phyloP scores from a whole-genome alignment of 2,797 vertebrate genomes.

The Rhynchonycteris naso region DNA sequence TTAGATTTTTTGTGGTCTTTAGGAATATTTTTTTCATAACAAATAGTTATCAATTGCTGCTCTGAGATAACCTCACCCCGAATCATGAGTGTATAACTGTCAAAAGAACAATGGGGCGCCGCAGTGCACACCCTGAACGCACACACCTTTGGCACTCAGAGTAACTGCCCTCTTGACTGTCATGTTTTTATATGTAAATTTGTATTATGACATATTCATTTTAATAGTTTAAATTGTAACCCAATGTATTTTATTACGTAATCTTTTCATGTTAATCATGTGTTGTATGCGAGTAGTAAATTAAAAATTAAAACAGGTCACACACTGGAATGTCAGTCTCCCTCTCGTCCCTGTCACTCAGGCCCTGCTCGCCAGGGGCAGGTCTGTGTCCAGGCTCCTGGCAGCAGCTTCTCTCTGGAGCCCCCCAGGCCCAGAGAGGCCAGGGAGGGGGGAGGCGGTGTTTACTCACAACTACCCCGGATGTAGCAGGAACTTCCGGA shows the following conservation, averaged over 20 bases:
- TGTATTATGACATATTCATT: not conserved
- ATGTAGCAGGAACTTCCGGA: fast-evolving
- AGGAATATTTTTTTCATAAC: not conserved
- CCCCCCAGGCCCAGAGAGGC: fast-evolving
- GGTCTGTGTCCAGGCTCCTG: not conserved
- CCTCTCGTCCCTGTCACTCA: not conserved
- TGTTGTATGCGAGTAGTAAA: not conserved
- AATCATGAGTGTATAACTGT: not conserved
- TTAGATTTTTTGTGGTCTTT: not conserved
- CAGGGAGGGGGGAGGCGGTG: too few species aligned
- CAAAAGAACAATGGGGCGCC: not conserved
- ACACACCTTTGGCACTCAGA: not conserved
- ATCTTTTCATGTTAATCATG: not conserved
- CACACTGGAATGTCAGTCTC: not conserved
- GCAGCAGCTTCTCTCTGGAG: not conserved
- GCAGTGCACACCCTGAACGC: too few species aligned
- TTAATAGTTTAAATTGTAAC: not conserved
- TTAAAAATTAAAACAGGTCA: not conserved
- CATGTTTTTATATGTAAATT: not conserved
- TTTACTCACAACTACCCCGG: too few species aligned
- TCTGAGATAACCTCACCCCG: not conserved
- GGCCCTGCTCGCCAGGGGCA: not conserved
- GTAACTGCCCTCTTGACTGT: not conserved
- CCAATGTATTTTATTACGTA: not conserved
- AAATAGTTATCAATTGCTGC: not conserved